phyloP scores from a whole-genome alignment of 2,888 invertebrate genomes.

The Dione vanillae region DNA sequence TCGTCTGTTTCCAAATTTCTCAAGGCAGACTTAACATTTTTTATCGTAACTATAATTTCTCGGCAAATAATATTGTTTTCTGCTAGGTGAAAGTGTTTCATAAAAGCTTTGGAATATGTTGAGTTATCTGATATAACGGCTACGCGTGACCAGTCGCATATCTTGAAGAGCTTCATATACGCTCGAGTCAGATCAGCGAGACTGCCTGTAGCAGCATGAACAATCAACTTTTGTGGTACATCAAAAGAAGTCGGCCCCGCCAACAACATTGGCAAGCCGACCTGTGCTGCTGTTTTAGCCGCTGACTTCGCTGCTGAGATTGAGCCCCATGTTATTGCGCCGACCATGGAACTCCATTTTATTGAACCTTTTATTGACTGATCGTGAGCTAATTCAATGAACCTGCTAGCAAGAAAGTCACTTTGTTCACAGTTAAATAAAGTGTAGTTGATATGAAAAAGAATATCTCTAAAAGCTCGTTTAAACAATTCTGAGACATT shows the following conservation, averaged over 20 bases:
- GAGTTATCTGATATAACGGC: slow-evolving; percentile 88
- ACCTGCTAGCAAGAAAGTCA: not conserved
- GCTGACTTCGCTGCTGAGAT: slow-evolving; percentile 23
- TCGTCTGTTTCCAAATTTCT: slow-evolving; percentile 55
- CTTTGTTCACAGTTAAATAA: slow-evolving; percentile 40
- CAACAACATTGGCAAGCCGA: slow-evolving; percentile 40
- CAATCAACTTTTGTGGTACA: slow-evolving; percentile 30
- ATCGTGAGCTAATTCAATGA: not conserved
- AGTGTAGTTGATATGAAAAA: not conserved
- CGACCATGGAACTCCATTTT: slow-evolving; percentile 37
- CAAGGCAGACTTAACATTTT: slow-evolving; percentile 38
- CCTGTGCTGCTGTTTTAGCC: not conserved
- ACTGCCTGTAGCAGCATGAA: slow-evolving; percentile 45
- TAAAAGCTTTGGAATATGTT: slow-evolving; percentile 44
- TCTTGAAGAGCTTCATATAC: slow-evolving; percentile 43
- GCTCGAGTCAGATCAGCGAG: slow-evolving; percentile 47
- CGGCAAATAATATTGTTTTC: slow-evolving; percentile 13
- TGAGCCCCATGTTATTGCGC: slow-evolving; percentile 40
- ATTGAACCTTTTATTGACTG: slow-evolving; percentile 23
- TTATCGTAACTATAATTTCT: slow-evolving; percentile 24
- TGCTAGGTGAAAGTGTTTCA: slow-evolving; percentile 20
- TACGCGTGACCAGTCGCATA: slow-evolving; percentile 86
- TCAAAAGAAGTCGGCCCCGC: slow-evolving; percentile 48
- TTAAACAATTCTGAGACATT: not conserved
- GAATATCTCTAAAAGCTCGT: not conserved